phyloP scores from a whole-genome alignment of 2,888 invertebrate species.

The Auanema sp. region DNA sequence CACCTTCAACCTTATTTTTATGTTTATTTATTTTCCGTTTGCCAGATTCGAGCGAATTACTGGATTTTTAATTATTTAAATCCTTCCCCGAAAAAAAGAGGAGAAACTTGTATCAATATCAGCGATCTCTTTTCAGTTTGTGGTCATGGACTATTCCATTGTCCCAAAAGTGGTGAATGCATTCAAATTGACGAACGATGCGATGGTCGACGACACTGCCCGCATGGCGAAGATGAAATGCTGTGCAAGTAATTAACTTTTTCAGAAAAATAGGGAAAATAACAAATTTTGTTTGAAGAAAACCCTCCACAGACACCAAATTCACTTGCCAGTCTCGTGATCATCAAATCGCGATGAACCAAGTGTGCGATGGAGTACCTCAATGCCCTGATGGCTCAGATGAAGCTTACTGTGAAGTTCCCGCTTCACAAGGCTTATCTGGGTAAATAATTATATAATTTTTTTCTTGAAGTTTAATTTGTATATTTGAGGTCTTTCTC shows the following conservation, averaged over 20 bases:
- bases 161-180: constrained; percentile 58
- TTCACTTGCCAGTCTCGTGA: constrained; percentile 53
- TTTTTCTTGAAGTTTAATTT: not conserved
- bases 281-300: constrained; percentile 23
- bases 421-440: constrained; percentile 15
- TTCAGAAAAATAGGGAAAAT: constrained; percentile 9
- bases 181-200: constrained; percentile 55
- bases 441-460: constrained; percentile 18
- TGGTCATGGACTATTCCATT: constrained; percentile 57
- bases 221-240: constrained; percentile 62
- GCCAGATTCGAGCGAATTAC: no score
- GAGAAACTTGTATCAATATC: constrained; percentile 7
- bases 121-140: constrained; percentile 44
- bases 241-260: constrained; percentile 46
- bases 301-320: constrained; percentile 32
- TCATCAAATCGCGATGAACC: constrained; percentile 41
- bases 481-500: constrained; percentile 29
- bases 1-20: no score
- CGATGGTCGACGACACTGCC: constrained; percentile 60
- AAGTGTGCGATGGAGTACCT: constrained; percentile 56
- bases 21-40: no score
- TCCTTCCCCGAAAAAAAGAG: constrained; percentile 4
- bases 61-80: not conserved
- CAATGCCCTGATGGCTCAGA: constrained; percentile 62
- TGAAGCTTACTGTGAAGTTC: constrained; percentile 55